Evolutionary conservation across 2,888 invertebrate species (phyloP).

Genomic region (Pseudococcus longispinus): DNA sequence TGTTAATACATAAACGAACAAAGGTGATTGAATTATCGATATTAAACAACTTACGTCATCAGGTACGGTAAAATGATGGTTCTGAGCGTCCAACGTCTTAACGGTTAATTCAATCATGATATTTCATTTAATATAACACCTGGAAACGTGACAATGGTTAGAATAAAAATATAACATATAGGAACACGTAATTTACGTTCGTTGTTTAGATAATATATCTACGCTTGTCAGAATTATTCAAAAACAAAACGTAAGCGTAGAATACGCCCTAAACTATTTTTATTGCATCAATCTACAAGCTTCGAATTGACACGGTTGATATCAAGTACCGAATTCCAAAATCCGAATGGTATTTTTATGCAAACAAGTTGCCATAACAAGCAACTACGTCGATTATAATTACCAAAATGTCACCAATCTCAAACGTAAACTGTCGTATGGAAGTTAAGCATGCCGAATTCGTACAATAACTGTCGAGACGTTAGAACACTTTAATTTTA

Average conservation of each 20-base stretch:
- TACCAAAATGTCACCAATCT: not conserved
- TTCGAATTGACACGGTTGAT: not conserved
- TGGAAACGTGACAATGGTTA: not conserved
- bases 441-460: not conserved
- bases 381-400: not conserved
- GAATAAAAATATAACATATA: not conserved
- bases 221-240: not conserved
- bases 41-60: slow-evolving; percentile 76
- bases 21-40: slow-evolving; percentile 22
- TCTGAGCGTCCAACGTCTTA: slow-evolving; percentile 87
- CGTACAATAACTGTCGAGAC: not conserved
- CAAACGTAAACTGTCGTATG: not conserved
- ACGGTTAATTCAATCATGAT: slow-evolving; percentile 84
- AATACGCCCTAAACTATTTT: not conserved
- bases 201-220: not conserved
- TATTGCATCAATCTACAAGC: not conserved
- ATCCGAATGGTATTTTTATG: not conserved
- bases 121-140: slow-evolving; percentile 23
- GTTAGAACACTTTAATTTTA: not conserved
- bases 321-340: not conserved
- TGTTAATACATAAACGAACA: slow-evolving; percentile 22
- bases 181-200: not conserved
- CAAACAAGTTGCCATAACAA: not conserved
- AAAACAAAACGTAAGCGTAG: not conserved
- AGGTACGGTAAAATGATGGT: slow-evolving; percentile 80